These are phyloP conservation scores for Oreochromis tanganicae DNA, from an alignment of 2,113 vertebrate species.

Conservation along the genomic window DNA sequence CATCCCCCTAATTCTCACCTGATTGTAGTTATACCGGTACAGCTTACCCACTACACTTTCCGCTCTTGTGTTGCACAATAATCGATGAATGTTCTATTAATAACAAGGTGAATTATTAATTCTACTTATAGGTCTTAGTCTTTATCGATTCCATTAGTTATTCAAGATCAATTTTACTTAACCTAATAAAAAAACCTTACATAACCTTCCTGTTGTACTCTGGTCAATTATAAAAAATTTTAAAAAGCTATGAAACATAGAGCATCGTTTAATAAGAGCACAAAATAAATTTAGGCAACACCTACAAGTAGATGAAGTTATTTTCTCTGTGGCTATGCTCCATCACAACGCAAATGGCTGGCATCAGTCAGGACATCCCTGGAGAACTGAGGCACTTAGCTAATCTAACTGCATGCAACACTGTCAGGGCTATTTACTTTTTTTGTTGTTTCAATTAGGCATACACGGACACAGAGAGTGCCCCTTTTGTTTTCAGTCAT, in stretches of 20 bases:
- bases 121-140: neutral
- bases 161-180: neutral
- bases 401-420: neutral
- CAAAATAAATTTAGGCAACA: neutral
- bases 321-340: neutral
- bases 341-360: neutral
- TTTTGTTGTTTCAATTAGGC: neutral
- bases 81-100: neutral
- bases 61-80: neutral
- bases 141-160: neutral
- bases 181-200: neutral
- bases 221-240: neutral
- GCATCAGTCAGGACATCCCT: neutral
- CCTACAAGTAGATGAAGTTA: neutral
- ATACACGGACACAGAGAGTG: neutral
- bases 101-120: neutral
- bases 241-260: neutral
- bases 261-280: neutral
- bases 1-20: neutral
- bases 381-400: neutral
- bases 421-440: neutral
- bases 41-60: neutral
- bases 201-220: neutral
- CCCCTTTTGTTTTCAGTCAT: neutral
- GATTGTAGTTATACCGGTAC: neutral